Percentiles rank a stretch among this genome's conserved stretches.
Conservation (phyloP, 35 echinoderm and acorn worm species). For the Eucidaris tribuloides region DNA sequence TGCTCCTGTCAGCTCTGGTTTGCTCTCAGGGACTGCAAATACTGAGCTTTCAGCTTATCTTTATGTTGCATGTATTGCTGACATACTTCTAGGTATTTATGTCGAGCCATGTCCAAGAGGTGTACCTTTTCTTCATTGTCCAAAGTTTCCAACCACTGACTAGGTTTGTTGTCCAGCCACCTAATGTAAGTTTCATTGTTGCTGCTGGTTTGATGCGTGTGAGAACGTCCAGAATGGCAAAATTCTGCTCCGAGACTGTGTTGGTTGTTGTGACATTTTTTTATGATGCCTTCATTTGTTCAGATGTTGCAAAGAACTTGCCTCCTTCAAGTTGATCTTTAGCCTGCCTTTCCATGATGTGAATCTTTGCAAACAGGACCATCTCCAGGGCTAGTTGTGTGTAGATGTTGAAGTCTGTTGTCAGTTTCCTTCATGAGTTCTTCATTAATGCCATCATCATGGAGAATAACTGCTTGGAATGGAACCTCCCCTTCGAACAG, state of each 20-base stretch:
- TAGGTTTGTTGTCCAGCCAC: constrained; percentile 23
- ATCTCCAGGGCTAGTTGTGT: constrained; percentile 16
- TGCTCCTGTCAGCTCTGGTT: constrained; percentile 9
- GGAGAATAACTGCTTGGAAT: background rate
- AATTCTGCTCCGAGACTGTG: constrained; percentile 19
- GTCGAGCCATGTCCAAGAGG: background rate
- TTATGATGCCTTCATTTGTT: background rate
- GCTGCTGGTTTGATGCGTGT: constrained; percentile 28
- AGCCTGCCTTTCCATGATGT: constrained; percentile 27
- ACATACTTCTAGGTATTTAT: background rate
- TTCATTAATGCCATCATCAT: constrained; percentile 2
- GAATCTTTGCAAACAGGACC: background rate
- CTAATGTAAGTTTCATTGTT: constrained; percentile 9
- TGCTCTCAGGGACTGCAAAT: background rate
- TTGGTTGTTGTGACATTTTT: constrained; percentile 26
- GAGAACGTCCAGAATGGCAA: constrained; percentile 7
- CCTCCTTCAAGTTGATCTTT: constrained; percentile 30
- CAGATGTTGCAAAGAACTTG: background rate
- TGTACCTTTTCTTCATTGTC: background rate
- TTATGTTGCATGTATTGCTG: background rate
- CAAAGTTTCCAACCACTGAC: constrained; percentile 3
- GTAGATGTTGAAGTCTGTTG: constrained; percentile 14
- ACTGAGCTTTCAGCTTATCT: constrained; percentile 8
- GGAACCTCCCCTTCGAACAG: background rate
- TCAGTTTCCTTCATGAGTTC: constrained; percentile 27